Conservation (phyloP, 2,888 invertebrate species). For the Agrotis segetum region DNA sequence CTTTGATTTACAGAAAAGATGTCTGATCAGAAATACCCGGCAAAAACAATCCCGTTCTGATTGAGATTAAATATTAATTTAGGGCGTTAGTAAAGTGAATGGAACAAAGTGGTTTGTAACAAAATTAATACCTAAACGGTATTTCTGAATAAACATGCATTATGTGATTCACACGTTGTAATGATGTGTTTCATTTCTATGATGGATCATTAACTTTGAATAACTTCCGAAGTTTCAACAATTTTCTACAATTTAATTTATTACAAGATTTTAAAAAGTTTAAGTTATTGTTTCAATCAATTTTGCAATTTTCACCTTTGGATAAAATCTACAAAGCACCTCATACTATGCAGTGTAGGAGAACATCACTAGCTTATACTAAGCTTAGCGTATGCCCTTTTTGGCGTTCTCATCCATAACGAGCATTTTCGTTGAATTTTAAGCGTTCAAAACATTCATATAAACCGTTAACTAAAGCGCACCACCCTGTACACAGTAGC, state of each 20-base stretch:
- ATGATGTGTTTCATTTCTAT: not conserved
- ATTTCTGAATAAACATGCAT: no score
- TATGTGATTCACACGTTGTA: no score
- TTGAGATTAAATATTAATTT: no score
- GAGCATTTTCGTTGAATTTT: not conserved
- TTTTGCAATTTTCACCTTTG: no score
- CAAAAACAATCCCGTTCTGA: no score
- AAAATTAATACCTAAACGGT: not conserved
- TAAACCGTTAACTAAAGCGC: not conserved
- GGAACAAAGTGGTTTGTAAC: not conserved
- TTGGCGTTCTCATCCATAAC: no score
- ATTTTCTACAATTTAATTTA: not conserved
- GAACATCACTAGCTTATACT: no score
- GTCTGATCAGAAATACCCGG: no score
- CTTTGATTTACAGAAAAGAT: no score
- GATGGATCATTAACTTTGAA: not conserved
- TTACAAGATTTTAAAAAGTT: not conserved
- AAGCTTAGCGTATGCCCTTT: no score
- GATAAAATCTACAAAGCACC: no score
- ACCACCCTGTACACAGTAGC: slow-evolving; percentile 32
- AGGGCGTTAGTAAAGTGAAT: not conserved
- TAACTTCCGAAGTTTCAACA: not conserved
- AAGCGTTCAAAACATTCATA: not conserved
- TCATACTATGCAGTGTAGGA: no score
- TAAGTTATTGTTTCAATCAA: not conserved